A percentile compares a stretch with the other conserved stretches of the same genome.
Conservation (phyloP, 1,140 invertebrate genomes). For the Stenopsyche tienmushanensis region DNA sequence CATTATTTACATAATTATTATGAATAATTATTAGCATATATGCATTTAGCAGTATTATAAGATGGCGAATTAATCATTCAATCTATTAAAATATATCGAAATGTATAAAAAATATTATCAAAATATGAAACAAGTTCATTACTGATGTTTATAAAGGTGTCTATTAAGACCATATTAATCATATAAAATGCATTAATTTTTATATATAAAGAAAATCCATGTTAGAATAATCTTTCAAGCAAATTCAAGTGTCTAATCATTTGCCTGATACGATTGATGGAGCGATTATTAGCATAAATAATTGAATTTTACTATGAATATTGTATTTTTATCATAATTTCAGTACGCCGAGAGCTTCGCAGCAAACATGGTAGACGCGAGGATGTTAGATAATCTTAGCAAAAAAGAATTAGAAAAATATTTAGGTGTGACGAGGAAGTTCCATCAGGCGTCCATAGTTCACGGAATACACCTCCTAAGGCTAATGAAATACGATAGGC, state of each 20-base stretch:
- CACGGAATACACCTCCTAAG: constrained; percentile 88
- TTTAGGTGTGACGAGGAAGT: constrained; percentile 85
- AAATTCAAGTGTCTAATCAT: too few relatives aligned
- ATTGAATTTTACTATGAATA: constrained; percentile 4
- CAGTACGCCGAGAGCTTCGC: constrained; percentile 86
- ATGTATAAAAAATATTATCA: not conserved
- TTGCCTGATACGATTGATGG: too few relatives aligned
- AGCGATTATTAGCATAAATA: too few relatives aligned
- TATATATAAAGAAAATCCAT: too few relatives aligned
- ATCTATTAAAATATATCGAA: not conserved
- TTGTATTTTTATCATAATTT: constrained; percentile 28
- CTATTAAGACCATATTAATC: too few relatives aligned
- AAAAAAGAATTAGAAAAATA: constrained; percentile 94
- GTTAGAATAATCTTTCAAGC: too few relatives aligned
- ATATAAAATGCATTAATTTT: too few relatives aligned
- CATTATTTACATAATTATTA: too few relatives aligned
- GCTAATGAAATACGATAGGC: constrained; percentile 89
- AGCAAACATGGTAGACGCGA: constrained; percentile 87
- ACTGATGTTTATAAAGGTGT: too few relatives aligned
- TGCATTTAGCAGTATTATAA: too few relatives aligned
- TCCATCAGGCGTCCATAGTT: constrained; percentile 90
- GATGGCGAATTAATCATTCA: not conserved
- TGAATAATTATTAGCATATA: too few relatives aligned
- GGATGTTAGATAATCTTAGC: constrained; percentile 87
- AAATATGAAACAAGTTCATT: too few relatives aligned